Base-by-base conservation (phyloP, 1,140 invertebrate genomes). In the Chrysoperla carnea region DNA sequence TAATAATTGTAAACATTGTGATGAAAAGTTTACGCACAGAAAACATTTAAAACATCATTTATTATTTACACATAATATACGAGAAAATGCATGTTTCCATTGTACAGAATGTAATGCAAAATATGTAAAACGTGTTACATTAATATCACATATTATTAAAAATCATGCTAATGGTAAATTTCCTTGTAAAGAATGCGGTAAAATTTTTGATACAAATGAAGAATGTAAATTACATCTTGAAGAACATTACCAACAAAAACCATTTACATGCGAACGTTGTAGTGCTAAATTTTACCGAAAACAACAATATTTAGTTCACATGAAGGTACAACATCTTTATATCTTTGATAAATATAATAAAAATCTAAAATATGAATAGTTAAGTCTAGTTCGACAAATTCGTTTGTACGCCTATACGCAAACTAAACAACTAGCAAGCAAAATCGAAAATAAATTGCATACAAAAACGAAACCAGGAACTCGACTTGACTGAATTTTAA, bases 1-100 rank as follows among this genome's bases (percentile, higher is more conserved):
- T 33, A 63, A 63, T 43, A 59, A 62, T 43, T 63, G 61, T 37
- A 45, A 55, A 15, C 52, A 59, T 35, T 64, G 61, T 40, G 55
- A 53, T 46, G 54, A 53, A 15, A 59, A 60, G 44, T 58, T 64
- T 43, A 61, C 61, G 0, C 47, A 55, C 11, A 48, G 58, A 7
- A 61, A 62, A 39, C 57, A 64, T 15, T 43, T 64, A 8, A 54
- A 57, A 6, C 46, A 59, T 23, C 62, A 64, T 37, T 41, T 62
- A 23, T 59, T 58, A 35, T 48, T 57, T 31, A 52, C 50, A 6
- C 61, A 63, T 45, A 40, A 42, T 8, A 47, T 49, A 45, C 38
- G 45, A 42, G 48, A 49, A 43, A 36, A 39, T 13, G 29, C 42
- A 9, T 39, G 38, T 7, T 43, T 42, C 40, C 37, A 40, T 23